Evolutionary conservation across 2,888 invertebrate genomes (phyloP).

Genomic region (Physocephala rufipes): DNA sequence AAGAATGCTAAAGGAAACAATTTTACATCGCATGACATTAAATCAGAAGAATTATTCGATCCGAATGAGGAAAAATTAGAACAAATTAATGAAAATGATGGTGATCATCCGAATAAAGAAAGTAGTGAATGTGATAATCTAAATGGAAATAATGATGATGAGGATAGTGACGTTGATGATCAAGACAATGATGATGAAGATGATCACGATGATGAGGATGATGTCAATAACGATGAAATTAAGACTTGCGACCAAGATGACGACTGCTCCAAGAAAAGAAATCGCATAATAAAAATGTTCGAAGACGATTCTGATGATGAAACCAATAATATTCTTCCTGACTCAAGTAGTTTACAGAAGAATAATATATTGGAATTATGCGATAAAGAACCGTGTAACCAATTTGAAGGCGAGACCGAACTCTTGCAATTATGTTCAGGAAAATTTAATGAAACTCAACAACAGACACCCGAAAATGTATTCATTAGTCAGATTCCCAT

Average conservation of each 20-base stretch:
- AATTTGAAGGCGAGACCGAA: conserved; percentile 65
- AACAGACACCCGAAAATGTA: conserved; percentile 40
- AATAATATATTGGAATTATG: conserved; percentile 47
- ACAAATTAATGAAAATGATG: conserved; percentile 36
- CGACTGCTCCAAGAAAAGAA: conserved; percentile 62
- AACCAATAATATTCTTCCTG: conserved; percentile 55
- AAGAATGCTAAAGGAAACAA: conserved; percentile 48
- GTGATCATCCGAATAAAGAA: conserved; percentile 20
- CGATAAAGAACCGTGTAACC: conserved; percentile 49
- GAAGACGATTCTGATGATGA: conserved; percentile 60
- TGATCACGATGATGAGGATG: conserved; percentile 65
- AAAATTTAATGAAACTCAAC: conserved; percentile 67
- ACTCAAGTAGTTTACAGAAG: conserved; percentile 39
- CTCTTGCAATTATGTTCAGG: conserved; percentile 70
- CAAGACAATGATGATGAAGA: conserved; percentile 59
- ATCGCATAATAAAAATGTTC: conserved; percentile 61
- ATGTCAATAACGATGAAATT: conserved; percentile 61
- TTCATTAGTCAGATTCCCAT: conserved; percentile 60
- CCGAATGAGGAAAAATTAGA: neutral
- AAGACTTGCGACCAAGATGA: conserved; percentile 22
- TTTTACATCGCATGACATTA: conserved; percentile 68
- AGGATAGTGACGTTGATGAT: conserved; percentile 47
- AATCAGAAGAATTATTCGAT: conserved; percentile 64
- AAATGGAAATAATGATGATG: conserved; percentile 67
- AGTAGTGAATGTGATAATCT: conserved; percentile 69